These are phyloP conservation scores for Beroe forskalii DNA, from an alignment of 37 sponge, comb jelly and placozoan genomes.

Conservation along the genomic window DNA sequence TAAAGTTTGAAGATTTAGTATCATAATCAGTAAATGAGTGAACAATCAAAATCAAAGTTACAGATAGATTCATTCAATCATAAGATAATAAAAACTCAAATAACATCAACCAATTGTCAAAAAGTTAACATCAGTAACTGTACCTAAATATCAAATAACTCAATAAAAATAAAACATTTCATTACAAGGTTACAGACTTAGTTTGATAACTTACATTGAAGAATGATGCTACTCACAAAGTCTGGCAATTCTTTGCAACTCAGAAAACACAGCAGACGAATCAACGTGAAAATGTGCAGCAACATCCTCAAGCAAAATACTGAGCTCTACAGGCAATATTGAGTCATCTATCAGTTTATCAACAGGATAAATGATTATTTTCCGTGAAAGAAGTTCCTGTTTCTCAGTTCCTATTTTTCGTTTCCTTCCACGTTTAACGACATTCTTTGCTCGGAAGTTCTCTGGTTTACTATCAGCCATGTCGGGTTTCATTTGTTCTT, in stretches of 20 bases:
- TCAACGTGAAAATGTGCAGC: slow-evolving; percentile 26
- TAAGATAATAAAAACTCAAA: too few relatives aligned
- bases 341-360: slow-evolving; percentile 16
- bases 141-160: too few relatives aligned
- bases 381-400: too few relatives aligned
- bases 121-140: too few relatives aligned
- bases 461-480: not conserved
- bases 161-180: too few relatives aligned
- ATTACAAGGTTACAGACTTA: too few relatives aligned
- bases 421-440: not conserved
- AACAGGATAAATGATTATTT: not conserved
- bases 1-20: too few relatives aligned
- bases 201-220: too few relatives aligned
- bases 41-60: too few relatives aligned
- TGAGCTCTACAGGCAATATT: not conserved
- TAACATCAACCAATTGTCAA: too few relatives aligned
- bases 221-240: not conserved
- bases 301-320: slow-evolving; percentile 2
- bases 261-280: not conserved
- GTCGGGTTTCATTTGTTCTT: not conserved
- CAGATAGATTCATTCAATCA: too few relatives aligned
- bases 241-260: slow-evolving; percentile 4
- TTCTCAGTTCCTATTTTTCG: not conserved
- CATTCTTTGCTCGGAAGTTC: not conserved
- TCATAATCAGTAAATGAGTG: too few relatives aligned